A percentile compares a stretch with the other conserved stretches of the same genome.
These are phyloP conservation scores for Luehdorfia chinensis DNA, from an alignment of 1,140 invertebrate species.

Conservation along the genomic window DNA sequence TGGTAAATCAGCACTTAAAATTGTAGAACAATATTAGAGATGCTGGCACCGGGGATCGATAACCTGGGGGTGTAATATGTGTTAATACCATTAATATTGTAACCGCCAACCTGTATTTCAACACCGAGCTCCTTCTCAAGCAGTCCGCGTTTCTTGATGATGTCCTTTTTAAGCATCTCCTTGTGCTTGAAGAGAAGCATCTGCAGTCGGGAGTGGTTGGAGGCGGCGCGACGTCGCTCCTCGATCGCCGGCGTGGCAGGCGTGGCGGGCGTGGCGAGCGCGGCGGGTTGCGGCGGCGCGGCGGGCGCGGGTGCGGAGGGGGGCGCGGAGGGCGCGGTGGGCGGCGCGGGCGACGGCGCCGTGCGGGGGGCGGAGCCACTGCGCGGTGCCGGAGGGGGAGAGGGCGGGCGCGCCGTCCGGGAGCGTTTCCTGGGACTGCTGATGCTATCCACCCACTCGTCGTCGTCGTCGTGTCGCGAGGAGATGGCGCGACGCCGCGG, in stretches of 20 bases:
- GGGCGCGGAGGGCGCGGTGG: slow-evolving; percentile 12
- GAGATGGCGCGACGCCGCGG: slow-evolving; percentile 38
- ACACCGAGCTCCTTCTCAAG: slow-evolving; percentile 94
- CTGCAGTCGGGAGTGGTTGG: slow-evolving; percentile 78
- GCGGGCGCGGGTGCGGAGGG: slow-evolving; percentile 16
- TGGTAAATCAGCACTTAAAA: too few species aligned
- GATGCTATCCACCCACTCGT: slow-evolving; percentile 74
- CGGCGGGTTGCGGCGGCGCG: not conserved
- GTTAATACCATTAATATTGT: too few species aligned
- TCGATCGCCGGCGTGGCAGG: slow-evolving; percentile 31
- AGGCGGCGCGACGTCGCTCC: slow-evolving; percentile 58
- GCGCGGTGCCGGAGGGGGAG: slow-evolving; percentile 33
- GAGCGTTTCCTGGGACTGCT: slow-evolving; percentile 39
- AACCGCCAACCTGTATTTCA: slow-evolving; percentile 86
- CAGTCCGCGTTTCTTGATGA: slow-evolving; percentile 91
- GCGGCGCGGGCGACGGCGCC: slow-evolving; percentile 18
- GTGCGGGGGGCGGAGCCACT: slow-evolving; percentile 15
- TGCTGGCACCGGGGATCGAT: too few species aligned
- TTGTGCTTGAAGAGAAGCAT: slow-evolving; percentile 89
- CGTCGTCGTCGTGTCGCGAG: slow-evolving; percentile 69
- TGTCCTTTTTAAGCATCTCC: slow-evolving; percentile 95
- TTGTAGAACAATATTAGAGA: too few species aligned
- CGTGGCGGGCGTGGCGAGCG: slow-evolving; percentile 17
- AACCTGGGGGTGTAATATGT: too few species aligned
- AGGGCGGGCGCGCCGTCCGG: slow-evolving; percentile 26